Conservation (phyloP, 2,888 invertebrate genomes). For the Mythimna lalbum region DNA sequence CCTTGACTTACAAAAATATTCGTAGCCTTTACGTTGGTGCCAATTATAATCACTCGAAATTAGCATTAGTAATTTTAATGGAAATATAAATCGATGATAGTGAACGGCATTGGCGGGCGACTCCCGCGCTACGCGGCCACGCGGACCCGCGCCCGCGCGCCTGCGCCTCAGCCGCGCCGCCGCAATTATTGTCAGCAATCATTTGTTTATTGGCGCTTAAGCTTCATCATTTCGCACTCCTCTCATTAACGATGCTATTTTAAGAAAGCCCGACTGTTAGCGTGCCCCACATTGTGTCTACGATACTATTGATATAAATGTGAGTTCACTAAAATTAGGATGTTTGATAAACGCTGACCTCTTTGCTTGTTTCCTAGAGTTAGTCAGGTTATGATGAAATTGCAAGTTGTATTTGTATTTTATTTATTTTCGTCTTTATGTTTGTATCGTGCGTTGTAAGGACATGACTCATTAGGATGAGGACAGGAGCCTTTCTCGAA, state of each 20-base stretch:
- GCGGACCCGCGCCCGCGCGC: slow-evolving; percentile 49
- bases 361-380: slow-evolving; percentile 31
- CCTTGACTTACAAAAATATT: slow-evolving; percentile 44
- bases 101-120: slow-evolving; percentile 51
- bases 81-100: slow-evolving; percentile 63
- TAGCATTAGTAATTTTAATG: slow-evolving; percentile 57
- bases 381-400: slow-evolving; percentile 1
- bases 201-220: slow-evolving; percentile 83
- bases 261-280: slow-evolving; percentile 74
- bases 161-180: slow-evolving; percentile 48
- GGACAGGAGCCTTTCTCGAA: too few species aligned
- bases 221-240: slow-evolving; percentile 79
- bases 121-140: slow-evolving; percentile 70
- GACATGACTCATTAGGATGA: background rate
- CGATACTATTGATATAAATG: slow-evolving; percentile 54
- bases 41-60: slow-evolving; percentile 46
- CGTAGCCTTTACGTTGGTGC: slow-evolving; percentile 34
- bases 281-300: slow-evolving; percentile 76
- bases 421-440: background rate
- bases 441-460: background rate
- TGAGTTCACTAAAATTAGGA: slow-evolving; percentile 53
- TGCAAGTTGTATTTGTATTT: slow-evolving; percentile 4
- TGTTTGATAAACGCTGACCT: slow-evolving; percentile 52
- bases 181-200: slow-evolving; percentile 77
- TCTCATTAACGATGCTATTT: slow-evolving; percentile 81